A percentile compares a stretch with the other conserved stretches of the same genome.
Evolutionary conservation across 2,888 invertebrate genomes (phyloP).

Genomic region (Mythimna ferrago): DNA sequence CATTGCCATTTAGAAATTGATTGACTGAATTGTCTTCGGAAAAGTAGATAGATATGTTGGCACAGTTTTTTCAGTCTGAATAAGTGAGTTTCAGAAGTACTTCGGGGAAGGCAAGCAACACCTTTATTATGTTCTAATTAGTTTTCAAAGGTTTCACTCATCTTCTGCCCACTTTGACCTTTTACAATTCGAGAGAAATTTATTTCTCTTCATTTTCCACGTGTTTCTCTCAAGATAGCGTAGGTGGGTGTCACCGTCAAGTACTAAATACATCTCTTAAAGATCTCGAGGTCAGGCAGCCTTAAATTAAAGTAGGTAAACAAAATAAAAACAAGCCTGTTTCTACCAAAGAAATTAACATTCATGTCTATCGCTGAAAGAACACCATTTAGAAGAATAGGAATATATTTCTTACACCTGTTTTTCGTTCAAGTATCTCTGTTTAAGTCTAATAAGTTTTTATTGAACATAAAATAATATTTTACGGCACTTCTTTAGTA

Average conservation of each 20-base stretch:
- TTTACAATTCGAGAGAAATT: not conserved
- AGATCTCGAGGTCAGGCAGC: conserved; percentile 7
- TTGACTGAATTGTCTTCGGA: not conserved
- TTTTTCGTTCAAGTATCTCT: conserved; percentile 65
- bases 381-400: conserved; percentile 40
- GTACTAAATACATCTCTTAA: conserved; percentile 3
- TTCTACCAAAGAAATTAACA: conserved; percentile 51
- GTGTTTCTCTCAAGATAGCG: not conserved
- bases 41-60: not conserved
- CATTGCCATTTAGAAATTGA: not conserved
- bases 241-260: conserved; percentile 14
- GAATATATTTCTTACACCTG: conserved; percentile 63
- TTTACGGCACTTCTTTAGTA: conserved; percentile 61
- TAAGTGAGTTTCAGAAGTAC: not conserved
- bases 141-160: not conserved
- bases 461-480: conserved; percentile 65
- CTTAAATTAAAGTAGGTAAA: conserved; percentile 12
- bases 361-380: conserved; percentile 44
- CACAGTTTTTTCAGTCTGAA: too few relatives aligned
- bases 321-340: conserved; percentile 24
- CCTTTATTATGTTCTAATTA: not conserved
- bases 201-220: not conserved
- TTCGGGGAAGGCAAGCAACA: not conserved
- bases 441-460: conserved; percentile 67
- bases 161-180: not conserved